Conservation (phyloP, 2,888 invertebrate species). For the Therioaphis trifolii region DNA sequence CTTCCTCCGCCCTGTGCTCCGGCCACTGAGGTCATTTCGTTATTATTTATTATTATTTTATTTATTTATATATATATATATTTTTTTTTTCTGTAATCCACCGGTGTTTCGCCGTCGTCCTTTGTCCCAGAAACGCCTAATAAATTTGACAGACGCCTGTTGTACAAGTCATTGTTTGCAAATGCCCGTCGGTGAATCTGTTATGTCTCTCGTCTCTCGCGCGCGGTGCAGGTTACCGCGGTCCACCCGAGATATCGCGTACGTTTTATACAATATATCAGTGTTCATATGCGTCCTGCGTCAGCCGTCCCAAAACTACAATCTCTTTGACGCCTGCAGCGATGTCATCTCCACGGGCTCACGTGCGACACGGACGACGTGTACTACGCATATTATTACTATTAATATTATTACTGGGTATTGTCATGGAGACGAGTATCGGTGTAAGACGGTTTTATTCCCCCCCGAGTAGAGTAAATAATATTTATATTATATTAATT, state of each 20-base stretch:
- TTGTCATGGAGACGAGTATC: no score
- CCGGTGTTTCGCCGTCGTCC: constrained; percentile 29
- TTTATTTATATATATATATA: neutral
- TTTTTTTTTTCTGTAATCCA: neutral
- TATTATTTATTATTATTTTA: constrained; percentile 16
- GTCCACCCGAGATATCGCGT: neutral
- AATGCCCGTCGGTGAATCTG: constrained; percentile 30
- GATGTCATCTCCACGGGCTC: neutral
- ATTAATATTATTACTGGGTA: no score
- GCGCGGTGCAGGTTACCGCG: neutral
- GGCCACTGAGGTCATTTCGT: neutral
- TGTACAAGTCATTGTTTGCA: constrained; percentile 63
- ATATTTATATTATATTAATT: no score
- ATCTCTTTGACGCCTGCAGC: constrained; percentile 44
- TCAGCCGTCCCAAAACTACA: constrained; percentile 19
- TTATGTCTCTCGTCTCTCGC: neutral
- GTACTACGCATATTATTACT: no score
- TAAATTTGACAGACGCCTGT: constrained; percentile 62
- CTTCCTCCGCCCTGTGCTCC: neutral
- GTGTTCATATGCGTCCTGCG: neutral
- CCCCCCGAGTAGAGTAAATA: no score
- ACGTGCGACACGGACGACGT: neutral
- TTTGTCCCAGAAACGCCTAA: constrained; percentile 62
- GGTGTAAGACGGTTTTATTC: no score
- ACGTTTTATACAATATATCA: neutral